A percentile compares a stretch with the other conserved stretches of the same genome.
phyloP scores from a whole-genome alignment of 2,888 invertebrate genomes.

The Cerastoderma edule region DNA sequence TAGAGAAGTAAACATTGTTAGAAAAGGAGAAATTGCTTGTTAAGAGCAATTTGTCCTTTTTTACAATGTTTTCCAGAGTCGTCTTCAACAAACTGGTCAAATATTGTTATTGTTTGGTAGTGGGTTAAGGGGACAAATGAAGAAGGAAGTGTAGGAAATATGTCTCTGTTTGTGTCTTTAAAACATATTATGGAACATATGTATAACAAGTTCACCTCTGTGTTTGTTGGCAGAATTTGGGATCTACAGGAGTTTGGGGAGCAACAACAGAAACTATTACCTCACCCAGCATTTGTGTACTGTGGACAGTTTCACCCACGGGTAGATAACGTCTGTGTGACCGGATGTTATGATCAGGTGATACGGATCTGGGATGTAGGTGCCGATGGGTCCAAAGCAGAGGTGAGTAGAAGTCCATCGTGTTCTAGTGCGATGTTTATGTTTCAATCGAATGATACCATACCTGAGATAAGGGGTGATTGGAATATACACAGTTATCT shows the following conservation, averaged over 20 bases:
- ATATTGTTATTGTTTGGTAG: too few relatives aligned
- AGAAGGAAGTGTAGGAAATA: too few relatives aligned
- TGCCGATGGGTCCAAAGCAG: conserved; percentile 65
- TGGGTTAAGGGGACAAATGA: too few relatives aligned
- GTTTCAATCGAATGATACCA: too few relatives aligned
- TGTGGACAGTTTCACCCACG: conserved; percentile 86
- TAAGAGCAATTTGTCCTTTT: too few relatives aligned
- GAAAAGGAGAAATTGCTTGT: conserved; percentile 10
- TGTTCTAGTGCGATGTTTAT: too few relatives aligned
- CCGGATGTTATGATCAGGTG: conserved; percentile 88
- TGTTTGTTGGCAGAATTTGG: conserved; percentile 85
- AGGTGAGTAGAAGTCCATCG: too few relatives aligned
- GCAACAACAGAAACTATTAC: conserved; percentile 84
- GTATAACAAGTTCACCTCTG: too few relatives aligned
- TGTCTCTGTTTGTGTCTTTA: not conserved
- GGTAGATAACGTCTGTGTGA: conserved; percentile 85
- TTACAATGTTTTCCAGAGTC: not conserved
- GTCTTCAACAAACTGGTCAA: not conserved
- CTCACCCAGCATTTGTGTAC: conserved; percentile 90
- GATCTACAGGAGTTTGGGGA: conserved; percentile 76
- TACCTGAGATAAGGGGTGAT: too few relatives aligned
- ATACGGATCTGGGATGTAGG: conserved; percentile 87
- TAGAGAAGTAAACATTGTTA: too few relatives aligned
- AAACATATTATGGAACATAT: too few relatives aligned
- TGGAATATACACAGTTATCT: too few relatives aligned